Evolutionary conservation across 2,888 invertebrate species (phyloP), one percentile per base, ranked within the genome.

Genomic region (Himalopsyche japonica): DNA sequence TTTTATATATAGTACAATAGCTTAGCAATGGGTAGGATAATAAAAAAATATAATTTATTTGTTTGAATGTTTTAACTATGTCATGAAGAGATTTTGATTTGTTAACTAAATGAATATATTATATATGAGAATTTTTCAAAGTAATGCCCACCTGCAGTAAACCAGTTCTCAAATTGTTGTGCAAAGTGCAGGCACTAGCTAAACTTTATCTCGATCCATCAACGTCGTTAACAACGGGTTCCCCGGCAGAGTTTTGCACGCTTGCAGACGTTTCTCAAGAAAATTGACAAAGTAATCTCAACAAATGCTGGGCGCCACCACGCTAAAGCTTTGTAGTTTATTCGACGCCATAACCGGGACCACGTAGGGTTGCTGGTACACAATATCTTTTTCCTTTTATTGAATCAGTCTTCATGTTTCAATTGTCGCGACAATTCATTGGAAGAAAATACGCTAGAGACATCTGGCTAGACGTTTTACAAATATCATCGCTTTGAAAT

Each of bases 271-370:
- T 57, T 70, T 81, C 76, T 81, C 70, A 27, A 30, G 49, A 49
- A 79, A 79, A 79, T 82, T 57, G 48, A 76, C 82, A 34, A 82
- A 82, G 79, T 82, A 82, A 82, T 82, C 43, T 49, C 37, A 43
- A 79, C 57, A 70, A 77, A 82, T 82, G 79, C 82, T 79, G 47
- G 79, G 47, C 57, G 57, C 57, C 6, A 20, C n/a, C 20, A 24
- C 57, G 57, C 20, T n/a, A 57, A 57, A 57, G 57, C 57, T 57
- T 57, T 57, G 57, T 20, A 57, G 57, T 57, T 57, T 57, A 57
- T 57, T 20, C 24, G 57, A 57, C 57, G 57, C 57, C 20, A 57
- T 57, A 57, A 20, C 57, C 7, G 57, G 57, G 57, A 20, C 57
- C 20, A 57, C 57, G 20, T 20, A 8, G 10, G 20, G 77, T 24